Conservation (phyloP, 2,113 vertebrate species). For the Todiramphus saurophagus region DNA sequence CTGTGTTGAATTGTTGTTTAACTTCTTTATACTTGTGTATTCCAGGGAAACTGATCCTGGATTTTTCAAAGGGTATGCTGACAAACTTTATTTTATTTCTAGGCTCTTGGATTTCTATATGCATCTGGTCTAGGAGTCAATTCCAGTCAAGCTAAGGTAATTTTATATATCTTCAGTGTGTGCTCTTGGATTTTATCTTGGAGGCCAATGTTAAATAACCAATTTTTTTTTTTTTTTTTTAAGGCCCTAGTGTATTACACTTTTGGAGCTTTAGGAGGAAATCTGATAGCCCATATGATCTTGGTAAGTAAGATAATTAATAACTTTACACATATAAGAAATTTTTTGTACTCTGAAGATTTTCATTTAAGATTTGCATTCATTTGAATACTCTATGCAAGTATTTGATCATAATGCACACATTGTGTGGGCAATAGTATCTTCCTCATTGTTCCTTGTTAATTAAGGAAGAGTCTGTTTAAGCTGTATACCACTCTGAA, state of each 20-base stretch:
- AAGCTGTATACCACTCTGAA: neutral
- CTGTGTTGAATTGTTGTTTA: neutral
- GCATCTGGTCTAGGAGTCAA: slow-evolving; percentile 95
- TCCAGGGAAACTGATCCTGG: neutral
- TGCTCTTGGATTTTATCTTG: neutral
- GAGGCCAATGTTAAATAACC: neutral
- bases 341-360: neutral
- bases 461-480: neutral
- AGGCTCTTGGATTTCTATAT: slow-evolving; percentile 97
- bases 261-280: slow-evolving; percentile 95
- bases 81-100: slow-evolving; percentile 16
- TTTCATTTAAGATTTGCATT: neutral
- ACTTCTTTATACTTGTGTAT: neutral
- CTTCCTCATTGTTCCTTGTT: neutral
- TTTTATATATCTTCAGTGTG: neutral
- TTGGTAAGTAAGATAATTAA: slow-evolving; percentile 81
- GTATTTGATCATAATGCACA: neutral
- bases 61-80: neutral
- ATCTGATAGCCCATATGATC: slow-evolving; percentile 94
- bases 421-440: neutral
- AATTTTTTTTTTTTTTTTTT: slow-evolving; percentile 20
- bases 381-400: neutral
- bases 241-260: slow-evolving; percentile 98
- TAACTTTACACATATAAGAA: neutral
- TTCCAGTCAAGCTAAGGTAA: slow-evolving; percentile 98